Percentiles rank a stretch among this genome's conserved stretches.
phyloP scores from a whole-genome alignment of 2,797 vertebrate genomes.

The Coccyzus lansbergi region DNA sequence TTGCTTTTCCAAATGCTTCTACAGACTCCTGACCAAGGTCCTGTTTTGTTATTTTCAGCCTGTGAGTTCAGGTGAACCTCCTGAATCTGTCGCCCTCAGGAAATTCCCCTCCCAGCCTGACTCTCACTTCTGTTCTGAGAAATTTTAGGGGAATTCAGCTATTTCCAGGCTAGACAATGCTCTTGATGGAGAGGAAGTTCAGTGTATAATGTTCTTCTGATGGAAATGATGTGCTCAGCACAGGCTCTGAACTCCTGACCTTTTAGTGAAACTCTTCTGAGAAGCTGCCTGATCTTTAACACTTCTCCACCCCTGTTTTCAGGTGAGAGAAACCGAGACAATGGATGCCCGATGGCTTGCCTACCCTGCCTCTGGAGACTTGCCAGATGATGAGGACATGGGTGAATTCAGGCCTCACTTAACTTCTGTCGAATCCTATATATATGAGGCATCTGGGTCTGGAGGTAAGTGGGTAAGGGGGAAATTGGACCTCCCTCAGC shows the following conservation, averaged over 20 bases:
- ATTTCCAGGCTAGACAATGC: neutral
- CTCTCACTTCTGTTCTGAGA: conserved; percentile 13
- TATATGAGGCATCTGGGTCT: conserved; percentile 85
- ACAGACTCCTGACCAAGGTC: neutral
- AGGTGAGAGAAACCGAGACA: conserved; percentile 95
- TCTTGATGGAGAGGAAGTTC: conserved; percentile 12
- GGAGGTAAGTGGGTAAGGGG: conserved; percentile 81
- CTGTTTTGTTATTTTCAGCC: neutral
- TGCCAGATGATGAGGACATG: conserved; percentile 78
- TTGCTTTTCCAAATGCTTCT: neutral
- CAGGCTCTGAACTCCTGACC: neutral
- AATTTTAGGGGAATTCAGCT: conserved; percentile 33
- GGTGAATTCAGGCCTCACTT: conserved; percentile 37
- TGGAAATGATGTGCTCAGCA: neutral
- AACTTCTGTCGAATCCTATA: conserved; percentile 54
- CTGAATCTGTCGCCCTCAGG: neutral
- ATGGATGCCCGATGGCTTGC: conserved; percentile 84
- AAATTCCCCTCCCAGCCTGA: conserved; percentile 31
- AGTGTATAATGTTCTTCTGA: neutral
- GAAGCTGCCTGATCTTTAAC: neutral
- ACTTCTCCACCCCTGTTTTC: neutral
- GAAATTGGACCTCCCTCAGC: neutral
- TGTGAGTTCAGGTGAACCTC: neutral
- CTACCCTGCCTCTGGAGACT: conserved; percentile 80
- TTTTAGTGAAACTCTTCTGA: neutral